These are phyloP conservation scores for Pseudomyrmex gracilis DNA, from an alignment of 1,140 invertebrate species.

Conservation along the genomic window DNA sequence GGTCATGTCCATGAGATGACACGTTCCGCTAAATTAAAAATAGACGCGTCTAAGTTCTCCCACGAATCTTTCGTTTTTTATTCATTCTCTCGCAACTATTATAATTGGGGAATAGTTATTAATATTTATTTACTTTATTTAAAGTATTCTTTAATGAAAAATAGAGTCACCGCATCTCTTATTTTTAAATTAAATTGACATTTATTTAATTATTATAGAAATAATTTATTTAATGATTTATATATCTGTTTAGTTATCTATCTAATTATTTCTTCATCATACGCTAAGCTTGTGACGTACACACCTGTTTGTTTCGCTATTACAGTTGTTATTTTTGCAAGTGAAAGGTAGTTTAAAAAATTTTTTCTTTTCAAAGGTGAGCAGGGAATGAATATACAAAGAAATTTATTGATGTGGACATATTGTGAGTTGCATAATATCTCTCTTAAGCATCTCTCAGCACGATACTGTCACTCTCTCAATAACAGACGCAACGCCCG, in stretches of 20 bases:
- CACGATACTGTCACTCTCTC: slow-evolving; percentile 1
- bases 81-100: neutral
- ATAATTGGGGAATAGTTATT: neutral
- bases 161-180: neutral
- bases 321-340: neutral
- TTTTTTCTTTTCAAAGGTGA: neutral
- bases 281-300: no score
- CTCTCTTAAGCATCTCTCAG: slow-evolving; percentile 23
- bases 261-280: no score
- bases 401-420: neutral
- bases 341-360: neutral
- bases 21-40: slow-evolving; percentile 60
- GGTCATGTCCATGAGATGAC: slow-evolving; percentile 45
- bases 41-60: slow-evolving; percentile 15
- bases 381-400: neutral
- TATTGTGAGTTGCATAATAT: slow-evolving; percentile 13
- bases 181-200: neutral
- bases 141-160: no score
- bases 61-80: neutral
- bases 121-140: neutral
- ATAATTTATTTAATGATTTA: no score
- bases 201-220: no score
- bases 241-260: no score
- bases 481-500: slow-evolving; percentile 46
- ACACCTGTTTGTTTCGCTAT: neutral